Evolutionary conservation across 2,797 vertebrate genomes (phyloP).

Genomic region (Selene dorsalis): DNA sequence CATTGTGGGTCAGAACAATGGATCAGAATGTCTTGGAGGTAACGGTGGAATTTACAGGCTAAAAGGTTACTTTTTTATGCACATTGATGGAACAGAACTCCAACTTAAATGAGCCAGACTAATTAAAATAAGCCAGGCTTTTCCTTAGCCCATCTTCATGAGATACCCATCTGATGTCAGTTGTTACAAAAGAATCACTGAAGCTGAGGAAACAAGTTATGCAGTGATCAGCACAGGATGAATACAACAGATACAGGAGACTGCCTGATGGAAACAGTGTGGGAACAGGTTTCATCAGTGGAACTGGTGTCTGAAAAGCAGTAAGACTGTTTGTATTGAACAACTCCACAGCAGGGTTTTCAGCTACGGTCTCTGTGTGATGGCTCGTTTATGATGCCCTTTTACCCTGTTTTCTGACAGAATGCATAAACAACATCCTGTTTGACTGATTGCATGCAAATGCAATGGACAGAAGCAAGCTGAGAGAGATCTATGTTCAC

Average conservation of each 20-base stretch:
- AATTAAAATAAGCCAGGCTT: no score
- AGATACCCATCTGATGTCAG: no score
- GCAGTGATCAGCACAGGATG: not conserved
- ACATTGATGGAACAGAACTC: no score
- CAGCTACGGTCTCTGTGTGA: not conserved
- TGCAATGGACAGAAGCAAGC: slow-evolving; percentile 18
- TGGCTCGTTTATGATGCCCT: slow-evolving; percentile 18
- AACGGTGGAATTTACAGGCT: no score
- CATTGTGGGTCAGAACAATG: no score
- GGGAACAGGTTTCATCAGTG: not conserved
- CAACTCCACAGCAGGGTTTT: slow-evolving; percentile 2
- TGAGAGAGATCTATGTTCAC: slow-evolving; percentile 4
- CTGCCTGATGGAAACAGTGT: not conserved
- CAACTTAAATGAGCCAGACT: no score
- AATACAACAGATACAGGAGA: not conserved
- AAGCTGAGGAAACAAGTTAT: not conserved
- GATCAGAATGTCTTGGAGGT: no score
- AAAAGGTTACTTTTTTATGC: no score
- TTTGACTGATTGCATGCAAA: slow-evolving; percentile 38
- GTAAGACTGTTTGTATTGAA: not conserved
- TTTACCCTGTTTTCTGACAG: slow-evolving; percentile 26
- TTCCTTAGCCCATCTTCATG: no score
- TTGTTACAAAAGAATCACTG: no score
- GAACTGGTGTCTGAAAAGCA: not conserved
- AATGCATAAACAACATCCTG: slow-evolving; percentile 13